phyloP scores from a whole-genome alignment of 1,140 invertebrate genomes.

The Odontomachus brunneus region DNA sequence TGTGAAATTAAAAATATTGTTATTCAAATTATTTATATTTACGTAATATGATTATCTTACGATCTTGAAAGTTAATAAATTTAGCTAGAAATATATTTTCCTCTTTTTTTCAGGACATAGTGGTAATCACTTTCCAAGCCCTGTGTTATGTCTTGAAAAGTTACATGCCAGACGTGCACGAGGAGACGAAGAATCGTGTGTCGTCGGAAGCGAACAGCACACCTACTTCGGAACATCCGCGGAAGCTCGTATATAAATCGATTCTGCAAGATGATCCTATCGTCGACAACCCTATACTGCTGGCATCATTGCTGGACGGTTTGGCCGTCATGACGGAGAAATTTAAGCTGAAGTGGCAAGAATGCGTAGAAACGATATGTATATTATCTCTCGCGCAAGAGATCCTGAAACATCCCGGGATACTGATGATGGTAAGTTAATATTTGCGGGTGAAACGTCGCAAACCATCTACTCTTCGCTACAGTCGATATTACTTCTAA shows the following conservation, averaged over 20 bases:
- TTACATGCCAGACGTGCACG: slow-evolving; percentile 77
- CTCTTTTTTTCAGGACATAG: slow-evolving; percentile 85
- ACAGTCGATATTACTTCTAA: neutral
- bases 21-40: neutral
- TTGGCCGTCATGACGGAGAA: slow-evolving; percentile 88
- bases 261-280: slow-evolving; percentile 81
- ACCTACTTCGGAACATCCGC: slow-evolving; percentile 50
- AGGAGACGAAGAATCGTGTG: slow-evolving; percentile 50
- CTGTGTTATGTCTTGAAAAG: slow-evolving; percentile 89
- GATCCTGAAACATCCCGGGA: slow-evolving; percentile 86
- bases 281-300: slow-evolving; percentile 83
- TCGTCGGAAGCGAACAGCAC: slow-evolving; percentile 51
- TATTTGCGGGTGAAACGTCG: too few relatives aligned
- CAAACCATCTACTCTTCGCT: too few relatives aligned
- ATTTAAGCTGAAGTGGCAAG: slow-evolving; percentile 90
- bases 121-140: slow-evolving; percentile 90
- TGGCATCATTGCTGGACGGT: slow-evolving; percentile 87
- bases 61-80: slow-evolving; percentile 68
- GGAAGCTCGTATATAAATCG: slow-evolving; percentile 73
- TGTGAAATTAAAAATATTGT: too few relatives aligned
- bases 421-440: slow-evolving; percentile 84
- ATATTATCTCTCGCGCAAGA: slow-evolving; percentile 85
- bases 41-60: neutral
- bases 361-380: slow-evolving; percentile 89
- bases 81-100: slow-evolving; percentile 81